phyloP scores from a whole-genome alignment of 2,888 invertebrate genomes.

The Mesorhabditis sp. region DNA sequence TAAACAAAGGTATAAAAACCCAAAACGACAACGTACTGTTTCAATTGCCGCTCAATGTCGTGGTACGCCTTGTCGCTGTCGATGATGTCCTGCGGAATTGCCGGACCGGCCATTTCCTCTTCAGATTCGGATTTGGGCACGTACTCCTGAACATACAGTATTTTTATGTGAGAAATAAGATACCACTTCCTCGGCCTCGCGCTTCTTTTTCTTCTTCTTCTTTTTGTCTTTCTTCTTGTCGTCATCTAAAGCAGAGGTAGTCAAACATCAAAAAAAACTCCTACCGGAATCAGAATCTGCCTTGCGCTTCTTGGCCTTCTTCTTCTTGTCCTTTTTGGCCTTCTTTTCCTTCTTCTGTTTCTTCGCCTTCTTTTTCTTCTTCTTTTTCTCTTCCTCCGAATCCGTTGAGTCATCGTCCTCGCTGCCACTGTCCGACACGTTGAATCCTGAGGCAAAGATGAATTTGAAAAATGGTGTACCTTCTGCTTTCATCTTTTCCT shows the following conservation, averaged over 20 bases:
- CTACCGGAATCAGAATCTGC: conserved; percentile 13
- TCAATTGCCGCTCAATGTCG: not conserved
- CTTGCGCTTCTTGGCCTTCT: conserved; percentile 29
- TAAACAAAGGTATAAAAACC: conserved; percentile 17
- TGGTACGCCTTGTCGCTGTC: not conserved
- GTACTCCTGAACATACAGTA: not conserved
- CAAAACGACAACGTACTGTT: no score
- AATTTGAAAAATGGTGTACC: conserved; percentile 9
- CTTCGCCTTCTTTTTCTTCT: conserved; percentile 27
- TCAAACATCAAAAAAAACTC: not conserved
- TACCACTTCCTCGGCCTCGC: conserved; percentile 11
- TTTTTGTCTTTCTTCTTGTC: conserved; percentile 8
- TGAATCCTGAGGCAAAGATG: conserved; percentile 3
- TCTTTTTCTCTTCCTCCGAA: conserved; percentile 25
- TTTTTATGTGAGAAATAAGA: not conserved
- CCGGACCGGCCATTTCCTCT: conserved; percentile 1
- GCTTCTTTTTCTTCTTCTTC: conserved; percentile 19
- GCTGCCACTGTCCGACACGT: conserved; percentile 3
- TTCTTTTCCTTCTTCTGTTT: conserved; percentile 28
- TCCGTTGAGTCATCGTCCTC: conserved; percentile 10
- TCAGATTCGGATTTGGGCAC: not conserved
- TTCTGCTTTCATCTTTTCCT: conserved; percentile 10
- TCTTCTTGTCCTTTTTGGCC: conserved; percentile 23
- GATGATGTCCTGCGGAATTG: not conserved
- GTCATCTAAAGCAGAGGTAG: not conserved